Evolutionary conservation across 2,888 invertebrate species (phyloP).

Genomic region (Neria commutata): DNA sequence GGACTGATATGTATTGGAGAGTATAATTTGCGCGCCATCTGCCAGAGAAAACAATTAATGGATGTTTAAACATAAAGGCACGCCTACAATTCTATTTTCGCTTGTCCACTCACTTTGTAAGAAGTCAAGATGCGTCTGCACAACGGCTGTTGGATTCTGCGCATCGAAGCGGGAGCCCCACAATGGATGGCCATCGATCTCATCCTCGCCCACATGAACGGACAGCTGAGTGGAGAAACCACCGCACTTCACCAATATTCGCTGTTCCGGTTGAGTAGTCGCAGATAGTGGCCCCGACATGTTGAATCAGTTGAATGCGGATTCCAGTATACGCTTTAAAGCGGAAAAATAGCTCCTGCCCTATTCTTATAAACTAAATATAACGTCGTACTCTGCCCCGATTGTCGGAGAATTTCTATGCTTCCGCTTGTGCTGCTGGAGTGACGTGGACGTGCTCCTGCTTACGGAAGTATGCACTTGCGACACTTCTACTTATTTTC

Average conservation of each 20-base stretch:
- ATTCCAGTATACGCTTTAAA: too few species aligned
- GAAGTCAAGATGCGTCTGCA: conserved; percentile 81
- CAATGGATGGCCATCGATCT: conserved; percentile 82
- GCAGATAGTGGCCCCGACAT: neutral
- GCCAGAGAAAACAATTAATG: conserved; percentile 35
- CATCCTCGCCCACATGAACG: conserved; percentile 70
- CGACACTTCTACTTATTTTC: too few species aligned
- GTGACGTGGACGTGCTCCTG: too few species aligned
- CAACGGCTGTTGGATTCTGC: conserved; percentile 77
- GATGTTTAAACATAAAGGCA: neutral
- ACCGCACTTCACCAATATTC: conserved; percentile 68
- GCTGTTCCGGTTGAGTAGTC: neutral
- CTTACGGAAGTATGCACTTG: too few species aligned
- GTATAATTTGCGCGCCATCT: conserved; percentile 89
- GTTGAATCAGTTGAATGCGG: neutral
- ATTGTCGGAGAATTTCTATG: too few species aligned
- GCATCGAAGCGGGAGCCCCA: conserved; percentile 86
- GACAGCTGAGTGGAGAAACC: conserved; percentile 83
- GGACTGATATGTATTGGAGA: conserved; percentile 90
- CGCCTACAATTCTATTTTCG: neutral
- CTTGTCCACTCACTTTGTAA: conserved; percentile 67
- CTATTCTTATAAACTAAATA: too few species aligned
- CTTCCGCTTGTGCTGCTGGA: too few species aligned
- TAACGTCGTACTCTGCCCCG: too few species aligned
- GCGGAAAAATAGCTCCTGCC: too few species aligned